Conservation (phyloP, 2,888 invertebrate species). For the Penaeus monodon region DNA sequence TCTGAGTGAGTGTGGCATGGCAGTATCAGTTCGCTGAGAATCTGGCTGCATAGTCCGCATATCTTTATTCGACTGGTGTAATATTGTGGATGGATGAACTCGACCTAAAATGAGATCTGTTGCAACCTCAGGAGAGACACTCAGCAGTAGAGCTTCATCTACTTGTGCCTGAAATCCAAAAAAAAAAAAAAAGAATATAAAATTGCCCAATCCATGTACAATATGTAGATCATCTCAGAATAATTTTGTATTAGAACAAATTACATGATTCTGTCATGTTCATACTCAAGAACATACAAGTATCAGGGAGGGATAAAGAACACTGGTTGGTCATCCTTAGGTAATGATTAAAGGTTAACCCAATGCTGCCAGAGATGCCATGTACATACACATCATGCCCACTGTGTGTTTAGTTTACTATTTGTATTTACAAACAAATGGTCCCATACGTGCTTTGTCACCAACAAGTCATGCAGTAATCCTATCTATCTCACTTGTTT, state of each 20-base stretch:
- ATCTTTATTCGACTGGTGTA: background rate
- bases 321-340: too few relatives aligned
- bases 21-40: slow-evolving; percentile 31
- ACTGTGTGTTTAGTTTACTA: too few relatives aligned
- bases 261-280: background rate
- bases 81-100: slow-evolving; percentile 34
- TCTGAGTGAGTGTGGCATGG: slow-evolving; percentile 21
- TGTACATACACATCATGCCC: too few relatives aligned
- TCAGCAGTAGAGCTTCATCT: slow-evolving; percentile 39
- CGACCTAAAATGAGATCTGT: slow-evolving; percentile 41
- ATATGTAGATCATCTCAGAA: background rate
- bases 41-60: slow-evolving; percentile 1
- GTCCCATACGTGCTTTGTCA: too few relatives aligned
- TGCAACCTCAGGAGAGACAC: slow-evolving; percentile 40
- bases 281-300: too few relatives aligned
- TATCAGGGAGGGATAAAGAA: too few relatives aligned
- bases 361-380: too few relatives aligned
- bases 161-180: slow-evolving; percentile 29
- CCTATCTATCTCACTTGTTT: too few relatives aligned
- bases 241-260: too few relatives aligned
- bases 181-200: background rate
- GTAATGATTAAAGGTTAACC: too few relatives aligned
- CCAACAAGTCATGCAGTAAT: too few relatives aligned
- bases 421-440: too few relatives aligned
- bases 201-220: background rate